phyloP scores from a whole-genome alignment of 2,797 vertebrate species.

The Hirundo rustica region DNA sequence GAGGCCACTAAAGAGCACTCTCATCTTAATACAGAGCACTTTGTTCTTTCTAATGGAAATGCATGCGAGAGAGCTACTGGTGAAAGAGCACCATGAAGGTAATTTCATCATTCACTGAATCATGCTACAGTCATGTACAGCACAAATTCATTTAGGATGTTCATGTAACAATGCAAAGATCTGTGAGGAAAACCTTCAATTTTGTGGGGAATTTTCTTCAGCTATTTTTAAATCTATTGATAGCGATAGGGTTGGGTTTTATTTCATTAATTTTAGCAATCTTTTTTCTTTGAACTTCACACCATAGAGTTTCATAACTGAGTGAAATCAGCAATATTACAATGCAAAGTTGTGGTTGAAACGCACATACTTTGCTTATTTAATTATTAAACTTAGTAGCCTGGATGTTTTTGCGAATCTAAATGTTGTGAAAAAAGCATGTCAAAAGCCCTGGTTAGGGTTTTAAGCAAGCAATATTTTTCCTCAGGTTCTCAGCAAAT shows the following conservation, averaged over 20 bases:
- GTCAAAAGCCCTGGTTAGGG: not conserved
- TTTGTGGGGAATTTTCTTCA: not conserved
- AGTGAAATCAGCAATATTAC: not conserved
- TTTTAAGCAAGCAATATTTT: not conserved
- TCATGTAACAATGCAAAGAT: not conserved
- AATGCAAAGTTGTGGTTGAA: not conserved
- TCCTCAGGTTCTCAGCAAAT: not conserved
- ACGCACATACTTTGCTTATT: not conserved
- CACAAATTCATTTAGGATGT: not conserved
- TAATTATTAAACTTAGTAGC: not conserved
- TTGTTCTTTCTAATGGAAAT: constrained; percentile 30
- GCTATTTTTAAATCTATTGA: not conserved
- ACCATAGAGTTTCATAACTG: not conserved
- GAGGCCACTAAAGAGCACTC: constrained; percentile 32
- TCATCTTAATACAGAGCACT: constrained; percentile 26
- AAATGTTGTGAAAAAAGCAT: not conserved
- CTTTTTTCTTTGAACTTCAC: not conserved
- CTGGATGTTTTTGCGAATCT: not conserved
- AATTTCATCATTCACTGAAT: not conserved
- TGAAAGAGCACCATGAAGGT: not conserved
- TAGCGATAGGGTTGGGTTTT: fast-evolving
- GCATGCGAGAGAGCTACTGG: not conserved
- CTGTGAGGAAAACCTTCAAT: not conserved
- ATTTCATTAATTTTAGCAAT: not conserved
- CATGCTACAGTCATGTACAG: not conserved